Conservation (phyloP, 2,888 invertebrate genomes). For the Protophormia terraenovae region DNA sequence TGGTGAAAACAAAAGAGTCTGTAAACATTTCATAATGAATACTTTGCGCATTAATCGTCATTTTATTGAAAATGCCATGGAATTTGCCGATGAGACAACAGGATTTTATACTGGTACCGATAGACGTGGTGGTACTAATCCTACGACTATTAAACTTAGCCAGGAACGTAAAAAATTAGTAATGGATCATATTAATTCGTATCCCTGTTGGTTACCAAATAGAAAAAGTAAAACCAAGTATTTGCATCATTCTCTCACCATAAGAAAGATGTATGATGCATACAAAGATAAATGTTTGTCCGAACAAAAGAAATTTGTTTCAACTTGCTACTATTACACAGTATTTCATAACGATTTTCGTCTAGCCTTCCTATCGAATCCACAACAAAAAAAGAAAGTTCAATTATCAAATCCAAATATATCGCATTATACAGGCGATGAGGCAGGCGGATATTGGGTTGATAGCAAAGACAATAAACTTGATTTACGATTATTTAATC, state of each 20-base stretch:
- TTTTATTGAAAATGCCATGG: conserved; percentile 59
- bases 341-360: conserved; percentile 63
- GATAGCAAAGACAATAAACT: background rate
- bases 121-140: too few relatives aligned
- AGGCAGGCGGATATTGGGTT: conserved; percentile 63
- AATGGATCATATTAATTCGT: conserved; percentile 64
- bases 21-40: conserved; percentile 68
- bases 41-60: conserved; percentile 61
- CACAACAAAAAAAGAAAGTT: background rate
- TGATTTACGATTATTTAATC: background rate
- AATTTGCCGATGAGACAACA: conserved; percentile 64
- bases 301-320: conserved; percentile 35
- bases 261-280: conserved; percentile 63
- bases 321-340: conserved; percentile 47
- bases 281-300: conserved; percentile 59
- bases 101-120: conserved; percentile 65
- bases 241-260: conserved; percentile 65
- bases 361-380: conserved; percentile 51
- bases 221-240: conserved; percentile 65
- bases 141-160: too few relatives aligned
- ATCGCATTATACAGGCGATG: conserved; percentile 66
- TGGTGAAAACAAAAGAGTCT: conserved; percentile 70
- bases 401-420: conserved; percentile 60
- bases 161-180: conserved; percentile 49
- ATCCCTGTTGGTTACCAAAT: conserved; percentile 67